Percentiles rank a stretch among this genome's conserved stretches.
Evolutionary conservation across 1,140 invertebrate species (phyloP).

Genomic region (Caerostris darwini): DNA sequence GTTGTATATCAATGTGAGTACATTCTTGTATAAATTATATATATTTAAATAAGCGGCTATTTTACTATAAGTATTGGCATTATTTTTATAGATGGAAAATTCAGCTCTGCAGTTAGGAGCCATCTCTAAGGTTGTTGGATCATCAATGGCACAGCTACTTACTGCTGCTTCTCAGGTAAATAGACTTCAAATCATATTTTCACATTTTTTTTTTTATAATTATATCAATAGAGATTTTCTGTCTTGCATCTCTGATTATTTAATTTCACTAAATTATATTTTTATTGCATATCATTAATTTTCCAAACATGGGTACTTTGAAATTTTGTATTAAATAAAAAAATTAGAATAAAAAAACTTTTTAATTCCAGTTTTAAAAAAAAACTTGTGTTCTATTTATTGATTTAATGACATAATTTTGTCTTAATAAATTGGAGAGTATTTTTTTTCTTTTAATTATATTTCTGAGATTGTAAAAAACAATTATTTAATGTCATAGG

Average conservation of each 20-base stretch:
- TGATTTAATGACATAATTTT: background rate
- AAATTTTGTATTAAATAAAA: background rate
- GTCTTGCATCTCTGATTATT: no score
- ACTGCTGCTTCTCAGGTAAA: constrained; percentile 89
- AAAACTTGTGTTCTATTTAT: background rate
- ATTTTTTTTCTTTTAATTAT: constrained; percentile 14
- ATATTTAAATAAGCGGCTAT: no score
- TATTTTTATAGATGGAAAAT: constrained; percentile 85
- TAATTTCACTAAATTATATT: no score
- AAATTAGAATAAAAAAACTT: background rate
- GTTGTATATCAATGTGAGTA: no score
- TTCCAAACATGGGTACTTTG: background rate
- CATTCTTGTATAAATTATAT: no score
- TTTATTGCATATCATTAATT: no score
- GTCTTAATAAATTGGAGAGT: background rate
- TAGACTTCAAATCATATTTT: background rate
- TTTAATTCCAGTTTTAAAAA: background rate
- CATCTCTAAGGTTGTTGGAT: constrained; percentile 86
- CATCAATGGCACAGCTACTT: constrained; percentile 89
- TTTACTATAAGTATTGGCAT: background rate
- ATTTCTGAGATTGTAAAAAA: background rate
- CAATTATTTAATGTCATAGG: constrained; percentile 80
- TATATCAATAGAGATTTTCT: no score
- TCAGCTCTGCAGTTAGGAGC: constrained; percentile 88
- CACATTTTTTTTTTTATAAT: background rate